phyloP scores from a whole-genome alignment of 2,888 invertebrate genomes.

The Baccha elongata region DNA sequence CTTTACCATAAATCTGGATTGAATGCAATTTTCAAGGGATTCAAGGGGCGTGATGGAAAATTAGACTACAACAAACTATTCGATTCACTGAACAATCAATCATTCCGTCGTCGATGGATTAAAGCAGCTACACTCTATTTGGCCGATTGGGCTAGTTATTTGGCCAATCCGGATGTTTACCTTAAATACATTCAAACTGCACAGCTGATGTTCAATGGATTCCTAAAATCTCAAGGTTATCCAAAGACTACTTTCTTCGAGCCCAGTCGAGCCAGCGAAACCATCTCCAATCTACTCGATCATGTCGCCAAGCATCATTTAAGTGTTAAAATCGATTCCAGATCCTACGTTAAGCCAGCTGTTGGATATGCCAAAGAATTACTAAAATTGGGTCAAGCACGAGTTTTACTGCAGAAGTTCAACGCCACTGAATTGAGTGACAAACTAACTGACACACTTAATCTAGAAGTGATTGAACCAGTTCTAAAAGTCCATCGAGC shows the following conservation, averaged over 20 bases:
- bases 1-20: slow-evolving; percentile 89
- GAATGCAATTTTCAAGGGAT: slow-evolving; percentile 87
- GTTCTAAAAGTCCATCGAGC: slow-evolving; percentile 92
- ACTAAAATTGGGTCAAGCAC: slow-evolving; percentile 87
- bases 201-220: slow-evolving; percentile 89
- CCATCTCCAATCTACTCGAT: slow-evolving; percentile 87
- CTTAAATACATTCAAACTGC: slow-evolving; percentile 88
- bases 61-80: slow-evolving; percentile 89
- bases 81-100: slow-evolving; percentile 90
- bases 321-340: slow-evolving; percentile 88
- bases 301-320: slow-evolving; percentile 87
- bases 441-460: slow-evolving; percentile 90
- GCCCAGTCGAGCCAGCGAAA: slow-evolving; percentile 87
- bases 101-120: slow-evolving; percentile 91
- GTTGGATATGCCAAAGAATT: slow-evolving; percentile 89
- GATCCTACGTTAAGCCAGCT: slow-evolving; percentile 89
- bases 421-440: slow-evolving; percentile 89
- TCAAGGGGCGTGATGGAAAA: slow-evolving; percentile 87
- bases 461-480: slow-evolving; percentile 90
- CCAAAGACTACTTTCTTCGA: slow-evolving; percentile 89
- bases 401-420: slow-evolving; percentile 86
- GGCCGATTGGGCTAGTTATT: slow-evolving; percentile 88
- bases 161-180: slow-evolving; percentile 90
- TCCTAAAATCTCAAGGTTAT: slow-evolving; percentile 89
- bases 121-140: slow-evolving; percentile 89